A percentile compares a stretch with the other conserved stretches of the same genome.
These are phyloP conservation scores for Antheraea assamensis DNA, from an alignment of 2,888 invertebrate species.

Conservation along the genomic window DNA sequence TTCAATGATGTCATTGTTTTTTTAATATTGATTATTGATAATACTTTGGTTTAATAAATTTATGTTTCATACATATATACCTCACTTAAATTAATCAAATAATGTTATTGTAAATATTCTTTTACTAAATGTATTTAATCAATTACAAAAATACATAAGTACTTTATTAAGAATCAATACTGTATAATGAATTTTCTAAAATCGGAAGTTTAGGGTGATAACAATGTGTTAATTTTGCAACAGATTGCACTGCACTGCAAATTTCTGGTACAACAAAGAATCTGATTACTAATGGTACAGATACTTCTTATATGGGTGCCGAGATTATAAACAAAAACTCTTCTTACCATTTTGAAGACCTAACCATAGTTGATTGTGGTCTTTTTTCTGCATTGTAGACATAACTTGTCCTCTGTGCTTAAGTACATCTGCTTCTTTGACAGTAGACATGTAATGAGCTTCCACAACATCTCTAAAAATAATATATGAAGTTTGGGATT, in stretches of 20 bases:
- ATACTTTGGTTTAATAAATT: background rate
- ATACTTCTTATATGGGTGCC: background rate
- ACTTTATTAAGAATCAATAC: background rate
- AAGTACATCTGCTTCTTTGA: conserved; percentile 99
- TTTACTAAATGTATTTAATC: background rate
- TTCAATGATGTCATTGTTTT: background rate
- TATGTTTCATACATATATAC: no score
- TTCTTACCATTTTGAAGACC: conserved; percentile 93
- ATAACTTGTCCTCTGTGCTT: conserved; percentile 96
- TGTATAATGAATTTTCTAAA: background rate
- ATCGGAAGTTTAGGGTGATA: background rate
- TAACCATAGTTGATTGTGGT: conserved; percentile 97
- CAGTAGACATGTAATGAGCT: conserved; percentile 95
- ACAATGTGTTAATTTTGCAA: background rate
- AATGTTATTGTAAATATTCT: background rate
- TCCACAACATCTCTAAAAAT: conserved; percentile 92
- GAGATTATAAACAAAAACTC: background rate
- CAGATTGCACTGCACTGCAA: no score
- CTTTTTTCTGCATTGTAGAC: conserved; percentile 96
- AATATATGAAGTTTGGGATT: background rate
- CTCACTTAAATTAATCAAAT: no score
- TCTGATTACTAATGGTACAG: background rate
- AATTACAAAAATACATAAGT: background rate
- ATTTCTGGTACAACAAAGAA: background rate
- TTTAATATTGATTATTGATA: background rate